Base-by-base conservation (phyloP, 1,140 invertebrate species). In the Diachasmimorpha longicaudata region DNA sequence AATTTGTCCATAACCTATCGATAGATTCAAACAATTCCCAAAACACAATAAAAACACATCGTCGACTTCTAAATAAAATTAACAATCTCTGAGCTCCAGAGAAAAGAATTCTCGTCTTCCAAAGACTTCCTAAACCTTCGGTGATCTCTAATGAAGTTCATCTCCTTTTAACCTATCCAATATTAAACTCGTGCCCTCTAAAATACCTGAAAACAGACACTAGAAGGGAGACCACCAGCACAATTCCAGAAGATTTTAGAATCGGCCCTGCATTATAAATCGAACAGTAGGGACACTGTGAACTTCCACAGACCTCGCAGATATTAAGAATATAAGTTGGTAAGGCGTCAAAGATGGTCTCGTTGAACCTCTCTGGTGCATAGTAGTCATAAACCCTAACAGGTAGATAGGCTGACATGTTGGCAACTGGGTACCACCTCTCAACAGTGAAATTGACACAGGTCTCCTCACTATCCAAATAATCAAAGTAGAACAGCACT, bases 241-340 rank as follows among this genome's bases (percentile, higher is more conserved):
- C 39, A 11, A 89, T 79, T 70, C 80, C 79, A 39, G 82, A 80
- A 0, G 91, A 83, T 5, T 89, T 82, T 0, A 89, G 78, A 19
- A 86, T 71, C 2, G 86, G 79, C n/a, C 93, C 93, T 44, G 91
- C 86, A 81, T 96, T 96, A 88, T 96, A 97, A 79, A 96, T 96
- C 25, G 96, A 94, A 89, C 97, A 99, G 85, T 99, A 99, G 0
- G 97, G 97, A 89, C 98, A 99, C 86, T 99, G 97, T 58, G 96
- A 99, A 21, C 97, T 98, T 39, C 97, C 98, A 85, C 97, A 99
- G n/a, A 99, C 97, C 85, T 98, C 96, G 84, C 97, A 99, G 78
- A 99, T 98, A 86, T 97, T 98, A 31, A 98, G 88, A 14, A 95
- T 90, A 86, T 97, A 97, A 2, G 97, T 94, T 25, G 95, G 93